These are phyloP conservation scores for Calidris pygmaea DNA, from an alignment of 2,113 vertebrate species.

Conservation along the genomic window DNA sequence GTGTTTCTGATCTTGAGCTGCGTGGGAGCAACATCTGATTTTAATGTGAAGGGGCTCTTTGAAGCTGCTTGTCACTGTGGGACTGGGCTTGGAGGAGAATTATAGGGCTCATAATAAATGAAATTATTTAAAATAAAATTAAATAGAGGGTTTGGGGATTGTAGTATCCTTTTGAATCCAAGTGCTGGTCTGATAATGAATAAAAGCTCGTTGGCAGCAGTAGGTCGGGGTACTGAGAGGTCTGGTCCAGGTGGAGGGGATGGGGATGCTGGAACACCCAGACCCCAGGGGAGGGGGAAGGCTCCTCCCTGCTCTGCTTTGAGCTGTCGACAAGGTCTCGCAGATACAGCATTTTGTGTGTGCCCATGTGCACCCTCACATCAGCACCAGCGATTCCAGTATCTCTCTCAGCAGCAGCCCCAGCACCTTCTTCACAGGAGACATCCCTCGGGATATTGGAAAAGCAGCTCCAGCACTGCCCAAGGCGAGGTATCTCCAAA, in stretches of 20 bases:
- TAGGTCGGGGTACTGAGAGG: neutral
- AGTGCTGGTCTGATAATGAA: neutral
- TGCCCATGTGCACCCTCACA: neutral
- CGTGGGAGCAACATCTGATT: neutral
- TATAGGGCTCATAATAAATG: neutral
- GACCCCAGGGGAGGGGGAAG: neutral
- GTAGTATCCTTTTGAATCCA: constrained; percentile 12
- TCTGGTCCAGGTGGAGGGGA: constrained; percentile 52
- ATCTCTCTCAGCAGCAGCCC: neutral
- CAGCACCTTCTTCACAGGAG: neutral
- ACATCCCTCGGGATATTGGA: neutral
- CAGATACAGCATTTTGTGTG: fast-evolving
- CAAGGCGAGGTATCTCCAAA: neutral
- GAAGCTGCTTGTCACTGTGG: neutral
- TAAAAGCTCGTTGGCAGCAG: neutral
- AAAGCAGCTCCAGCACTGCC: neutral
- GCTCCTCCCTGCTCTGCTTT: neutral
- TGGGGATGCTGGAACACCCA: neutral
- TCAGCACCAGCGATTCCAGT: fast-evolving
- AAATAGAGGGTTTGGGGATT: neutral
- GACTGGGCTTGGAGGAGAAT: neutral
- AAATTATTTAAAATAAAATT: neutral
- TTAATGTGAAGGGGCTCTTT: neutral
- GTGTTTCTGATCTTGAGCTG: constrained; percentile 58
- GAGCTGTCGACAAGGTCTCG: fast-evolving